phyloP scores from a whole-genome alignment of 2,113 vertebrate genomes.

The Trematocara variabile region DNA sequence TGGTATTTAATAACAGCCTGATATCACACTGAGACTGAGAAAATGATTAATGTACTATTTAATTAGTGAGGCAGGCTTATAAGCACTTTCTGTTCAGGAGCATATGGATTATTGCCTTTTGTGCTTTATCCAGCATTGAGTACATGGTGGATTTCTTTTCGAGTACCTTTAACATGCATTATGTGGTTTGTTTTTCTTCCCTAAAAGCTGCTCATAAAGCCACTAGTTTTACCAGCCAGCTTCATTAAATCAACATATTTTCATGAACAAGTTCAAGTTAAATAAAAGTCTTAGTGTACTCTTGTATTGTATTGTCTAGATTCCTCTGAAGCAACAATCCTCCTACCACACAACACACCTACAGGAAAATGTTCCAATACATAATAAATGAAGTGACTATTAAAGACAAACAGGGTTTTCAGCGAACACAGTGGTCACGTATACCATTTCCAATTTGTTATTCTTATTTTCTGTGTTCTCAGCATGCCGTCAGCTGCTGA shows the following conservation, averaged over 20 bases:
- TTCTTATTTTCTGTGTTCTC: background rate
- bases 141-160: background rate
- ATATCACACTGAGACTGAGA: background rate
- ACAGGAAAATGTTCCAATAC: background rate
- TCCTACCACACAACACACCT: background rate
- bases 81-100: slow-evolving; percentile 27
- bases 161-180: background rate
- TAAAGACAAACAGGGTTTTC: background rate
- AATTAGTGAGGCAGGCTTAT: slow-evolving; percentile 23
- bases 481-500: background rate
- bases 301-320: background rate
- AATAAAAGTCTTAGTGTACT: background rate
- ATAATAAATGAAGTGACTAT: background rate
- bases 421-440: background rate
- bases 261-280: background rate
- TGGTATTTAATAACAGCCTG: background rate
- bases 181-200: background rate
- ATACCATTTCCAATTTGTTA: background rate
- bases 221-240: background rate
- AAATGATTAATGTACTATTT: slow-evolving; percentile 6
- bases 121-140: background rate
- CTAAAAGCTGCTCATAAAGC: background rate
- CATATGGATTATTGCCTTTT: slow-evolving; percentile 7
- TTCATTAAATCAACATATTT: background rate
- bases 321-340: background rate